Conservation (phyloP, 2,113 vertebrate genomes). For the Taxidea taxus region DNA sequence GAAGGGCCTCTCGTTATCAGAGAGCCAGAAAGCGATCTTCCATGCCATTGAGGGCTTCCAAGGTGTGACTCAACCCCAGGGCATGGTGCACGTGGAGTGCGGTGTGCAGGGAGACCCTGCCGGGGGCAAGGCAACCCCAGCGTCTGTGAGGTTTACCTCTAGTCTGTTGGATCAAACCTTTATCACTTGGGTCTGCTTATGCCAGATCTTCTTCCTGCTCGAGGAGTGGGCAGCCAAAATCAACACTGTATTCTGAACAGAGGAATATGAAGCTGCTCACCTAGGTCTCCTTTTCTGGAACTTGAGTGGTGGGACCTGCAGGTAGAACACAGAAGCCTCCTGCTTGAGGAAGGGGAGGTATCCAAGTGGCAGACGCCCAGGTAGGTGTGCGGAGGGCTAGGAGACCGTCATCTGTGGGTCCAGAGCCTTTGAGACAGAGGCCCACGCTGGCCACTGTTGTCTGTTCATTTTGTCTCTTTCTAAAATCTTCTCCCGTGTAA, state of each 20-base stretch:
- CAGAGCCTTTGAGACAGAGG: accelerated
- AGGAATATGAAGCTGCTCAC: neutral
- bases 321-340: neutral
- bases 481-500: neutral
- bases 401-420: neutral
- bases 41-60: neutral
- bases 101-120: accelerated
- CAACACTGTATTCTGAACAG: neutral
- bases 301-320: neutral
- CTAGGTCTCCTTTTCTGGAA: neutral
- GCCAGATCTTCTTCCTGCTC: neutral
- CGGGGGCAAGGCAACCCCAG: neutral
- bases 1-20: neutral
- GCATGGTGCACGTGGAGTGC: accelerated
- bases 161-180: neutral
- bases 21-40: neutral
- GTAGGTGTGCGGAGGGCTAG: accelerated
- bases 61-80: neutral
- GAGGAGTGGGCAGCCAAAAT: neutral
- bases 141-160: neutral
- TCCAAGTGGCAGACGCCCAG: accelerated
- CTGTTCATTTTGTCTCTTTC: neutral
- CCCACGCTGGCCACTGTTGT: neutral
- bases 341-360: neutral
- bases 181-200: neutral